These are phyloP conservation scores for Spodoptera exigua DNA, from an alignment of 2,888 invertebrate genomes.

Conservation along the genomic window DNA sequence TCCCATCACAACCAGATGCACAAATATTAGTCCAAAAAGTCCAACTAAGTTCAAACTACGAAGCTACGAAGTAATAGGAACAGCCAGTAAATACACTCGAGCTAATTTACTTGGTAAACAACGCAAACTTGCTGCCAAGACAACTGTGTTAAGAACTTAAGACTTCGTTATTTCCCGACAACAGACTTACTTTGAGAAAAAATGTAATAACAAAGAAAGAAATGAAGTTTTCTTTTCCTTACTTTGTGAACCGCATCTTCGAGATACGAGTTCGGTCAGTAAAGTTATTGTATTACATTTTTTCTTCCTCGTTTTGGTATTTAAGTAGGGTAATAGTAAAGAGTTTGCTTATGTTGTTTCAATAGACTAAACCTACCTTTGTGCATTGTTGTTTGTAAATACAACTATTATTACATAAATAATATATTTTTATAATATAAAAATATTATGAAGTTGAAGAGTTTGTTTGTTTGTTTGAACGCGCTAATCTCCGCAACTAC, in stretches of 20 bases:
- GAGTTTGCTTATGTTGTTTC: conserved; percentile 3
- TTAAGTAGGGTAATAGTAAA: conserved; percentile 12
- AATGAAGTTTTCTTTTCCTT: conserved; percentile 29
- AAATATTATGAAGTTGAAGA: too few relatives aligned
- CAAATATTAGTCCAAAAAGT: conserved; percentile 45
- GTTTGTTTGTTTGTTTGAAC: too few relatives aligned
- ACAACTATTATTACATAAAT: too few relatives aligned
- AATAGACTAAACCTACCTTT: too few relatives aligned
- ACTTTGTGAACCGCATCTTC: conserved; percentile 16
- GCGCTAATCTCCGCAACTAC: too few relatives aligned
- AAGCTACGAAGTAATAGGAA: conserved; percentile 22
- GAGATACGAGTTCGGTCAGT: conserved; percentile 18
- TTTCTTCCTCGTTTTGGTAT: conserved; percentile 17
- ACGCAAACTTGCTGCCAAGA: conserved; percentile 34
- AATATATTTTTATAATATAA: too few relatives aligned
- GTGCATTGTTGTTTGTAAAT: too few relatives aligned
- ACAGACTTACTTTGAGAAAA: conserved; percentile 48
- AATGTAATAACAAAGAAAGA: conserved; percentile 46
- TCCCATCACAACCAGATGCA: conserved; percentile 12
- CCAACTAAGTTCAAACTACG: conserved; percentile 18
- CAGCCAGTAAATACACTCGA: conserved; percentile 43
- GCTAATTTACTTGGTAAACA: conserved; percentile 48
- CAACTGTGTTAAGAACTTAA: conserved; percentile 46
- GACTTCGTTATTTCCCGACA: conserved; percentile 41
- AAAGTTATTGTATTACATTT: conserved; percentile 39